Evolutionary conservation across 2,113 vertebrate species (phyloP).

Genomic region (Pampusana beccarii): DNA sequence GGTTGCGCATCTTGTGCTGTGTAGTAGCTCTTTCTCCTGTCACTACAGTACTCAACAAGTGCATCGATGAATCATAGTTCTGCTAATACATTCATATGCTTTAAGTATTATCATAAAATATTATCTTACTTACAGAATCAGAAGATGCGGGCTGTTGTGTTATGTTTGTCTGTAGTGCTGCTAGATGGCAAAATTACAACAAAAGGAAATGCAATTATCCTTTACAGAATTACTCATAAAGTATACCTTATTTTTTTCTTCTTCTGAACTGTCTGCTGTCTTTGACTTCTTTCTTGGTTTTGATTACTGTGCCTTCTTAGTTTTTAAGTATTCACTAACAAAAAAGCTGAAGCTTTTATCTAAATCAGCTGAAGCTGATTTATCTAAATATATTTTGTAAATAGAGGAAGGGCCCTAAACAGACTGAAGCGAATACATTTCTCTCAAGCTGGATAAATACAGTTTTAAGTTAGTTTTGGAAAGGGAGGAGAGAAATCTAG

Average conservation of each 20-base stretch:
- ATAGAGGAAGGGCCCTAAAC: accelerated
- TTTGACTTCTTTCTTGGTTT: neutral
- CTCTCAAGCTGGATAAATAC: neutral
- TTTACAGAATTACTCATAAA: neutral
- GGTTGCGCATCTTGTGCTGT: neutral
- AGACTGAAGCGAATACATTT: neutral
- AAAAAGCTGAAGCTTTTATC: too few species aligned
- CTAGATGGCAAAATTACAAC: neutral
- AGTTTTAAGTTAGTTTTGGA: neutral
- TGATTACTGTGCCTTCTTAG: neutral
- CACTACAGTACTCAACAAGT: neutral
- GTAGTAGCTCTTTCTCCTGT: neutral
- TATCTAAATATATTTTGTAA: neutral
- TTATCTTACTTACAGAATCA: neutral
- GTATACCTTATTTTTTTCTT: neutral
- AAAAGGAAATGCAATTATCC: neutral
- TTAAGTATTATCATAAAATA: neutral
- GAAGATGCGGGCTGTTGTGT: accelerated
- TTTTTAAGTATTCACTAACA: too few species aligned
- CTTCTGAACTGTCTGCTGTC: neutral
- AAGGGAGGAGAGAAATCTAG: neutral
- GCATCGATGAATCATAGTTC: neutral
- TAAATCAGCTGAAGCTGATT: too few species aligned
- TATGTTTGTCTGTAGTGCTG: neutral
- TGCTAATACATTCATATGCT: neutral